A percentile compares a stretch with the other conserved stretches of the same genome.
phyloP scores from a whole-genome alignment of 2,113 vertebrate species.

The Silurus glanis region DNA sequence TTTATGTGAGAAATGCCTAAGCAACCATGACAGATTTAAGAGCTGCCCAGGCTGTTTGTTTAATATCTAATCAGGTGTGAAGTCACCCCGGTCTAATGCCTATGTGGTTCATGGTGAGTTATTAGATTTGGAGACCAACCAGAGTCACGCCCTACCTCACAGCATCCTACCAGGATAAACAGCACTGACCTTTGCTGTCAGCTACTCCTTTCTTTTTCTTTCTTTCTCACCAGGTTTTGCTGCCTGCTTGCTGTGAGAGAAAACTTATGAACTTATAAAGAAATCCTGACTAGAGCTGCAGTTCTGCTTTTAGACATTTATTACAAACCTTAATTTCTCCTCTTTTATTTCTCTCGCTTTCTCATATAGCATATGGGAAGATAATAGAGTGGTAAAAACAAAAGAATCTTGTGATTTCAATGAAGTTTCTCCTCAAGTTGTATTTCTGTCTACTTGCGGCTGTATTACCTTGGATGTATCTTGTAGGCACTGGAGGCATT shows the following conservation, averaged over 20 bases:
- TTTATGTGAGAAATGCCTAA: slow-evolving; percentile 10
- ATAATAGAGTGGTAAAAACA: neutral
- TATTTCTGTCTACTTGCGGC: neutral
- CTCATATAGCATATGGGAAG: neutral
- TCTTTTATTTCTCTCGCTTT: neutral
- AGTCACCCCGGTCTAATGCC: slow-evolving; percentile 47
- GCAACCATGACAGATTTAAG: slow-evolving; percentile 14
- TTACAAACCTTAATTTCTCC: neutral
- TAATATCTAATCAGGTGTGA: slow-evolving; percentile 44
- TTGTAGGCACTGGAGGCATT: neutral
- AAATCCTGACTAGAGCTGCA: neutral
- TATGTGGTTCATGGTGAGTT: slow-evolving; percentile 40
- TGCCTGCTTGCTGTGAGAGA: slow-evolving; percentile 21
- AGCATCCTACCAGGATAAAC: slow-evolving; percentile 7
- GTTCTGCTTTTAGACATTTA: neutral
- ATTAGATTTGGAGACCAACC: slow-evolving; percentile 45
- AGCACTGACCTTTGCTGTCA: slow-evolving; percentile 43
- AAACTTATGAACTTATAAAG: slow-evolving; percentile 24
- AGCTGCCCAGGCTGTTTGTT: slow-evolving; percentile 9
- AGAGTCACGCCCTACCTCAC: neutral
- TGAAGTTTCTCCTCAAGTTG: neutral
- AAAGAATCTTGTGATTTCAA: neutral
- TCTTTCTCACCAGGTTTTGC: neutral
- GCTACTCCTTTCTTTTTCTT: neutral
- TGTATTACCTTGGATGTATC: neutral